Evolutionary conservation across 2,113 vertebrate species (phyloP), one percentile per base, ranked within the genome.

Genomic region (Canis aureus): DNA sequence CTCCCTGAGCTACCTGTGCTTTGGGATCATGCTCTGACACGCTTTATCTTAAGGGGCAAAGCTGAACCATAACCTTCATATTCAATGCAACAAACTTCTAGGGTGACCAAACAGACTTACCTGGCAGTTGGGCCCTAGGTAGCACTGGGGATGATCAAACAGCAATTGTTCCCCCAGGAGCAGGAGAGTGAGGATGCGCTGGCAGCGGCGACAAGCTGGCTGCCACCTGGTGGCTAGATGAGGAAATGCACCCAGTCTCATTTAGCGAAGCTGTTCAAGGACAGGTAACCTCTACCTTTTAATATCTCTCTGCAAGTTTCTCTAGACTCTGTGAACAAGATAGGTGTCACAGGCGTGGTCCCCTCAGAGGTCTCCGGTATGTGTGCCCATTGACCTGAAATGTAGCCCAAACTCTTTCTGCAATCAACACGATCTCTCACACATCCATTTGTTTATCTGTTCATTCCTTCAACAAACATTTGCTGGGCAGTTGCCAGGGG

Each of bases 191-290:
- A 11, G 8, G 16, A 25, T 32, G 22, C 13, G 0, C 5, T 22
- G 82, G 29, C 3, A 8, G 57, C 29, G 27, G 0, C 4, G 38
- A 67, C 13, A 79, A 60, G 32, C 38, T 69, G 60, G 27, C 29
- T 80, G 86, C 86, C 97, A 67, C 92, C 96, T 86, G 83, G 92
- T 93, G 96, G 89, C 38, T 53, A 0, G 32, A 3, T 38, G 11
- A 66, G 49, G 60, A 85, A 96, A n/a, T 38, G 81, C 84, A 94
- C 23, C 16, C 53, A 60, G 35, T 12, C 90, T 35, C 16, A 57
- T 27, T 8, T n/a, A 0, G 10, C 10, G 17, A 62, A 69, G 8
- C 7, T 0, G 35, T 74, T 76, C 49, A 51, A 2, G 0, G 32
- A 32, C 29, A 1, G 38, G 35, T 12, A 9, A 55, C 5, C 0